phyloP scores from a whole-genome alignment of 1,140 invertebrate genomes.

The Babylonia areolata region DNA sequence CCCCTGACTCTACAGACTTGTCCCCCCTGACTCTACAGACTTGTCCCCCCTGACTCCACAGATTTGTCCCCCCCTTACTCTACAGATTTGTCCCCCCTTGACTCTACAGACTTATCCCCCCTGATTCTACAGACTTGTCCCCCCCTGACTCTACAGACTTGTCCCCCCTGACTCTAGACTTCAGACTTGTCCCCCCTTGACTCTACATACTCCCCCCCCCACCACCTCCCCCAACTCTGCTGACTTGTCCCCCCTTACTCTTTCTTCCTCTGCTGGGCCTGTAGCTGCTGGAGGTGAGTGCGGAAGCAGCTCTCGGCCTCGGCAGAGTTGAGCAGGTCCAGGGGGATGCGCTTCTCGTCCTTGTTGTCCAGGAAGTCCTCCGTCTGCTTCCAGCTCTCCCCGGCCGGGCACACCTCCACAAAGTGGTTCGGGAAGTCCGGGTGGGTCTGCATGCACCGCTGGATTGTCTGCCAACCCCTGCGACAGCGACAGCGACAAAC shows the following conservation, averaged over 20 bases:
- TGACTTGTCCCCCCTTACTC: no score
- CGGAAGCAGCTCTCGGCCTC: constrained; percentile 94
- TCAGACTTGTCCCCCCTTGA: background rate
- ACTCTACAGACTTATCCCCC: no score
- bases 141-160: no score
- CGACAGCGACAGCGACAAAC: constrained; percentile 30
- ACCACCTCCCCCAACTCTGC: no score
- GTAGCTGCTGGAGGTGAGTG: constrained; percentile 91
- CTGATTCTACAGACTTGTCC: no score
- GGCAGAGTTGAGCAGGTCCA: constrained; percentile 90
- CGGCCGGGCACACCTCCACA: constrained; percentile 84
- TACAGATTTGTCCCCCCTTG: no score
- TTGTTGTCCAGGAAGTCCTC: constrained; percentile 82
- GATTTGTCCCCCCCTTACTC: no score
- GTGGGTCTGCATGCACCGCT: constrained; percentile 89
- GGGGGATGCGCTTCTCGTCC: constrained; percentile 85
- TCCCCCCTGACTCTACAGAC: no score
- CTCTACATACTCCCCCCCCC: no score
- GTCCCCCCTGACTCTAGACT: no score
- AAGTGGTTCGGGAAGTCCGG: constrained; percentile 94
- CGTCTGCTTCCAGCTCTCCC: constrained; percentile 87
- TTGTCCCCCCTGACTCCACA: no score
- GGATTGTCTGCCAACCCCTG: constrained; percentile 91
- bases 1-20: no score
- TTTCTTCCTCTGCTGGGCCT: constrained; percentile 91